Evolutionary conservation across 2,797 vertebrate species (phyloP).

Genomic region (Syngnathus rostellatus): DNA sequence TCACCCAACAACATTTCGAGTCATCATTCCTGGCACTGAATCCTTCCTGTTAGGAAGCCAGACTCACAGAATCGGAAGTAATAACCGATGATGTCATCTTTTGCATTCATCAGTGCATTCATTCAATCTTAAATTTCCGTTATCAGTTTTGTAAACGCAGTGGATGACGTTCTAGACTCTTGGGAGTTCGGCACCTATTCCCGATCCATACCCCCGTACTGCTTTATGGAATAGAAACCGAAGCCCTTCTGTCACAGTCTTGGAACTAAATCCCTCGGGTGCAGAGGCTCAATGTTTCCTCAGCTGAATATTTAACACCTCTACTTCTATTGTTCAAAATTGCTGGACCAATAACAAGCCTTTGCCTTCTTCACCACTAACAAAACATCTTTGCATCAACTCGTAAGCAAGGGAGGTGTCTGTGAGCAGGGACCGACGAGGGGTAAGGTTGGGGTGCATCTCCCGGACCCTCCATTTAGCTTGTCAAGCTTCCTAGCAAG

Average conservation of each 20-base stretch:
- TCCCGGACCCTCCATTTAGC: constrained; percentile 76
- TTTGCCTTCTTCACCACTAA: constrained; percentile 47
- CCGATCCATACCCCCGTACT: not conserved
- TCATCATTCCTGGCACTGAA: constrained; percentile 46
- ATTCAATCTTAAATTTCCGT: not conserved
- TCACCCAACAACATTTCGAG: constrained; percentile 42
- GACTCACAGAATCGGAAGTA: constrained; percentile 1
- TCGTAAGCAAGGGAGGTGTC: constrained; percentile 37
- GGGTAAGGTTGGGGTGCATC: constrained; percentile 44
- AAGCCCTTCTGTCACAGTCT: constrained; percentile 21
- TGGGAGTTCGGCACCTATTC: not conserved
- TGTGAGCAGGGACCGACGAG: constrained; percentile 27
- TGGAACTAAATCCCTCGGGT: constrained; percentile 38
- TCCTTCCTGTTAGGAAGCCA: constrained; percentile 46
- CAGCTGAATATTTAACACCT: constrained; percentile 62
- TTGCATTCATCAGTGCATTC: not conserved
- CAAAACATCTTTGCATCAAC: constrained; percentile 55
- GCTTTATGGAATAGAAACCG: not conserved
- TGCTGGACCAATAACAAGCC: constrained; percentile 63
- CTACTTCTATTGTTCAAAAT: constrained; percentile 63
- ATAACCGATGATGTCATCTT: not conserved
- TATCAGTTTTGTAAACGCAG: not conserved
- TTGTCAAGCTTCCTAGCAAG: constrained; percentile 65
- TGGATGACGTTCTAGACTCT: not conserved
- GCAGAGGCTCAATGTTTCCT: constrained; percentile 56